A percentile compares a stretch with the other conserved stretches of the same genome.
Conservation (phyloP, 2,888 invertebrate species). For the Kuschelorhynchus macadamiae region DNA sequence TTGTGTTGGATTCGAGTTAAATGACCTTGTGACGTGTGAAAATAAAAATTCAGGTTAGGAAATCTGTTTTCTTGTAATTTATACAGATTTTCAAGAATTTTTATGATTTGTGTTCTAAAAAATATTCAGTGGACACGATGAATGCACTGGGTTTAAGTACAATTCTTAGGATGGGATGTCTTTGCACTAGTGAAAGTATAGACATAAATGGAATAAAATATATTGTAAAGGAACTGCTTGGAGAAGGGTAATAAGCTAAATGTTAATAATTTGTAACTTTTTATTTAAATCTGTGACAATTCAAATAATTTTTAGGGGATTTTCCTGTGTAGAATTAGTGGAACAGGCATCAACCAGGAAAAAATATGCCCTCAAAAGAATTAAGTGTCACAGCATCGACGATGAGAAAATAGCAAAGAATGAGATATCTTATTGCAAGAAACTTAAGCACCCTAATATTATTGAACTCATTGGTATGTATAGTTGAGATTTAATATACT, state of each 20-base stretch:
- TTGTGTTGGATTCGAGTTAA: no score
- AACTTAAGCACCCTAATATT: constrained; percentile 80
- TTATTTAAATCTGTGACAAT: no score
- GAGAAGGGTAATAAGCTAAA: constrained; percentile 80
- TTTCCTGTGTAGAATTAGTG: constrained; percentile 84
- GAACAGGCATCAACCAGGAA: constrained; percentile 78
- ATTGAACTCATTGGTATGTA: constrained; percentile 75
- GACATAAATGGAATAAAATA: constrained; percentile 80
- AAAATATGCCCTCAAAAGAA: constrained; percentile 83
- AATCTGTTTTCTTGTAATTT: constrained; percentile 14
- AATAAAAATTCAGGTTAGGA: constrained; percentile 10
- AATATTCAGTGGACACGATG: constrained; percentile 67
- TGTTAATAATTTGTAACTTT: no score
- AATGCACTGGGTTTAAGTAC: constrained; percentile 79
- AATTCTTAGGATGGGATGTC: constrained; percentile 81
- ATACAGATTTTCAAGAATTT: neutral
- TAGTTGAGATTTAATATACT: neutral
- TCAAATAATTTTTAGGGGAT: constrained; percentile 75
- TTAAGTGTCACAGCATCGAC: constrained; percentile 83
- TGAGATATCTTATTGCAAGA: constrained; percentile 82
- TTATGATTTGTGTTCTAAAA: no score
- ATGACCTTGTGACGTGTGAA: no score
- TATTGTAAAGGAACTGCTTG: constrained; percentile 78
- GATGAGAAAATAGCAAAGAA: constrained; percentile 81
- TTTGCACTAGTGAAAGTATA: constrained; percentile 81